Percentiles rank a stretch among this genome's conserved stretches.
Conservation (phyloP, 1,140 invertebrate species). For the Potamilus streckersoni region DNA sequence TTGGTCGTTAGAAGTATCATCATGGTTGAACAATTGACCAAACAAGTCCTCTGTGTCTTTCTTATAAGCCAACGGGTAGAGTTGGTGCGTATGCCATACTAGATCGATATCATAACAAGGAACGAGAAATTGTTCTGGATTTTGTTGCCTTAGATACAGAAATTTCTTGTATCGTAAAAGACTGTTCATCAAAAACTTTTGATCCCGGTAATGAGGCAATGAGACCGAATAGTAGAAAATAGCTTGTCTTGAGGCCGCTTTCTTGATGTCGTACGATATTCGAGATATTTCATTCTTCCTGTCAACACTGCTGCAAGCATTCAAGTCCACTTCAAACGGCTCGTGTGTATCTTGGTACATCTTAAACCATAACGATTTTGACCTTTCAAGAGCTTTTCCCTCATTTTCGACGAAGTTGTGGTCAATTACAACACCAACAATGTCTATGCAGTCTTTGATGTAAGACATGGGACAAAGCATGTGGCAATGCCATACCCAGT, state of each 20-base stretch:
- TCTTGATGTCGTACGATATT: conserved; percentile 57
- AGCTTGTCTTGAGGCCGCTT: conserved; percentile 61
- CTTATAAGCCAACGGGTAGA: conserved; percentile 61
- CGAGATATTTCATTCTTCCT: background rate
- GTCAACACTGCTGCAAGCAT: background rate
- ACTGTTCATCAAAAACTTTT: conserved; percentile 61
- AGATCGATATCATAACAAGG: conserved; percentile 69
- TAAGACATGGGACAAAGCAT: conserved; percentile 67
- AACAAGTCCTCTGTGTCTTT: conserved; percentile 61
- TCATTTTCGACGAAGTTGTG: conserved; percentile 34
- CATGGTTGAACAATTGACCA: conserved; percentile 61
- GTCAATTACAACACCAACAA: conserved; percentile 63
- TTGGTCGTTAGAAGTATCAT: conserved; percentile 65
- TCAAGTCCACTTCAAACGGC: conserved; percentile 11
- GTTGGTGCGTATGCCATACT: conserved; percentile 68
- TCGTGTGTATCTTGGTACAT: conserved; percentile 3
- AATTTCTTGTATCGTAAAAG: conserved; percentile 65
- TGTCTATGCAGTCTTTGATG: conserved; percentile 61
- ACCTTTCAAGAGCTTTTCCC: background rate
- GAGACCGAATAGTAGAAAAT: conserved; percentile 65
- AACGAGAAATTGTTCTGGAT: conserved; percentile 65
- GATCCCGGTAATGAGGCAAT: conserved; percentile 65
- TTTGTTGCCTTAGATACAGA: conserved; percentile 63
- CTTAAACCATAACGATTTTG: conserved; percentile 11
- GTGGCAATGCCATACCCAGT: conserved; percentile 70